Evolutionary conservation across 2,113 vertebrate genomes (phyloP), one percentile per base, ranked within the genome.

Genomic region (Rynchops niger): DNA sequence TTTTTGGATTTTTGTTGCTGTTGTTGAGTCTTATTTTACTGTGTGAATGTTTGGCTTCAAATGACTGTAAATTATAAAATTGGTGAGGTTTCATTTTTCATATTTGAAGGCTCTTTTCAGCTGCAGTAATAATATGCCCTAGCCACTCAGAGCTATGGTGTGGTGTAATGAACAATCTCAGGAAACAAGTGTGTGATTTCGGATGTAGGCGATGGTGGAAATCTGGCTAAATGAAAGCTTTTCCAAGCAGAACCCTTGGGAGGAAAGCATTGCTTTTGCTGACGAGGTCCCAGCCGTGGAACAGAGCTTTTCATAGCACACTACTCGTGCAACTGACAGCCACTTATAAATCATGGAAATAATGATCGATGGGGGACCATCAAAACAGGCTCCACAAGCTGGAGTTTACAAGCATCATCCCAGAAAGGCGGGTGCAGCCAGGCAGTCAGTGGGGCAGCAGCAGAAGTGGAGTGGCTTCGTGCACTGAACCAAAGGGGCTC

Each of bases 331-430:
- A 22, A 29, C 55, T 5, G 38, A 40, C 59, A 92, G 65, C 47
- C 32, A 62, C 70, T 76, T 88, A 82, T 65, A 94, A 93, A 89
- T 88, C 72, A 67, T 14, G 38, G 55, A 72, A 95, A 78, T 86
- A 79, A 50, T 63, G 52, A 90, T 79, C 1, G 5, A 82, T 89
- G 27, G 9, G 32, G 36, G 26, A 77, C 25, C 15, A 40, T 36
- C 0, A 1, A 59, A 94, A 73, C 12, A 47, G 16, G 29, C 26
- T 83, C 23, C 63, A 47, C 59, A 61, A 62, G 12, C 11, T 50
- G 55, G 25, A 49, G 79, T 93, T 76, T 53, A n/a, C 40, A 67
- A 80, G 21, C 7, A 27, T 71, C 70, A 22, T 6, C 34, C 61
- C 30, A n/a, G 50, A 56, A 66, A 92, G 21, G 27, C 1, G 1